Percentiles rank a stretch among this genome's conserved stretches.
Evolutionary conservation across 2,113 vertebrate genomes (phyloP).

Genomic region (Nibea albiflora): DNA sequence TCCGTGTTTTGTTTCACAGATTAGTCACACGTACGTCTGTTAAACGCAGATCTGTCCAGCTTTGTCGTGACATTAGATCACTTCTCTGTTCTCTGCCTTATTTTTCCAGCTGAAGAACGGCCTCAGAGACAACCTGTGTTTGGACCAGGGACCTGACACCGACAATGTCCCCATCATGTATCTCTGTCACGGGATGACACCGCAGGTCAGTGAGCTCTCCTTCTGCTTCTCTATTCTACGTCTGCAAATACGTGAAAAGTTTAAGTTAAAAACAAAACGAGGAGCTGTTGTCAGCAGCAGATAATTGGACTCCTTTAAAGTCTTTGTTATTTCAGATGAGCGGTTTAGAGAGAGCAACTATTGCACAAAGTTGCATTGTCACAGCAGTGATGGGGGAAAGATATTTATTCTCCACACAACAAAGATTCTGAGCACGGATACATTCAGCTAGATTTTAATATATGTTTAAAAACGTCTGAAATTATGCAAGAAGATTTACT

Average conservation of each 20-base stretch:
- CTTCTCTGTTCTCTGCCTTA: neutral
- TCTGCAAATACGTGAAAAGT: neutral
- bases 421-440: neutral
- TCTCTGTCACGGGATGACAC: constrained; percentile 94
- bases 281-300: neutral
- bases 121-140: constrained; percentile 91
- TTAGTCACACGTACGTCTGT: neutral
- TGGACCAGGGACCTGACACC: constrained; percentile 94
- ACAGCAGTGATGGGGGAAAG: neutral
- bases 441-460: neutral
- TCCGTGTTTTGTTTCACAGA: neutral
- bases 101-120: constrained; percentile 91
- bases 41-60: neutral
- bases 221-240: neutral
- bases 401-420: neutral
- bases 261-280: too few relatives aligned
- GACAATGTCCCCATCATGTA: constrained; percentile 97
- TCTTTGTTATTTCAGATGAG: constrained; percentile 38
- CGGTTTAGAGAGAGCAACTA: constrained; percentile 5
- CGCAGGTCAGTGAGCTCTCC: constrained; percentile 89
- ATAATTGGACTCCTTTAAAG: neutral
- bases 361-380: constrained; percentile 19
- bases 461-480: neutral
- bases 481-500: neutral
- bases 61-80: neutral